These are phyloP conservation scores for Actias luna DNA, from an alignment of 2,888 invertebrate genomes.

Conservation along the genomic window DNA sequence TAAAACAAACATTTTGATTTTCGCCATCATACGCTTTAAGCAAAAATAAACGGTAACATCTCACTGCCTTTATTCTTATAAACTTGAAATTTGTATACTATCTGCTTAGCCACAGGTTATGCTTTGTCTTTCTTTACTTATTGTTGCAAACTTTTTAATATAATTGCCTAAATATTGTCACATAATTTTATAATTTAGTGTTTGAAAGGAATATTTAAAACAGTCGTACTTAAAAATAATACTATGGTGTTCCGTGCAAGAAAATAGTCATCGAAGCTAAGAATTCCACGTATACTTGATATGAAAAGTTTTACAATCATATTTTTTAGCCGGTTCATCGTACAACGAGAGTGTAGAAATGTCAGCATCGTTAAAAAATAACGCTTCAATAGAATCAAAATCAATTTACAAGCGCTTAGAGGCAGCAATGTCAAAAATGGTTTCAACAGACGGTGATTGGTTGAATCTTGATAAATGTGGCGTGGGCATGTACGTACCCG, in stretches of 20 bases:
- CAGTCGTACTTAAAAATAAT: neutral
- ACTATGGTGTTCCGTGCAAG: neutral
- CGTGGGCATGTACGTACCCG: slow-evolving; percentile 92
- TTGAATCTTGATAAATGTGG: slow-evolving; percentile 88
- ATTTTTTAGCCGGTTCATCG: slow-evolving; percentile 69
- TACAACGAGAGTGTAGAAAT: slow-evolving; percentile 77
- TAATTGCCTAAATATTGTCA: neutral
- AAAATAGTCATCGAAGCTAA: neutral
- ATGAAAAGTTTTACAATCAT: neutral
- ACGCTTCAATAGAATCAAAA: slow-evolving; percentile 68
- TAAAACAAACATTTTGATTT: neutral
- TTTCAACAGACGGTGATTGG: slow-evolving; percentile 83
- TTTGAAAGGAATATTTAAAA: neutral
- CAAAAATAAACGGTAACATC: neutral
- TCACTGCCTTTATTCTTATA: neutral
- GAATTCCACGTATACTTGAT: neutral
- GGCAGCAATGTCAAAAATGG: slow-evolving; percentile 71
- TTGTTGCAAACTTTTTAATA: neutral
- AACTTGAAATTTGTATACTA: neutral
- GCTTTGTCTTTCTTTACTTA: neutral
- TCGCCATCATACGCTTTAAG: neutral
- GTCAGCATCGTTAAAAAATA: slow-evolving; percentile 71
- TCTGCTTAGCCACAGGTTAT: neutral
- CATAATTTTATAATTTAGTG: neutral
- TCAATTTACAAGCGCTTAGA: slow-evolving; percentile 54